These are phyloP conservation scores for Tetrao urogallus DNA, from an alignment of 2,113 vertebrate species.

Conservation along the genomic window DNA sequence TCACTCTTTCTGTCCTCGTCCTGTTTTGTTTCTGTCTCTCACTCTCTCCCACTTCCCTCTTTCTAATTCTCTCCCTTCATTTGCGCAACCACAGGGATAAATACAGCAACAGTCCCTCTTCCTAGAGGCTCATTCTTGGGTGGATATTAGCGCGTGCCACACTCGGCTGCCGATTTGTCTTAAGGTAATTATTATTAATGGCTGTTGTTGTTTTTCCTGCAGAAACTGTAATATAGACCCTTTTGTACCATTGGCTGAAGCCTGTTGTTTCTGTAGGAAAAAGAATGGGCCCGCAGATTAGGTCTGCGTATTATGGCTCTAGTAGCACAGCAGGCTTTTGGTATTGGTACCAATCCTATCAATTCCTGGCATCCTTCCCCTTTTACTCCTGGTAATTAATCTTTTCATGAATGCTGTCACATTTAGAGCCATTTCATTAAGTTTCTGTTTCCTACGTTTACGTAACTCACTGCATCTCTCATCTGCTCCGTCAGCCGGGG, in stretches of 20 bases:
- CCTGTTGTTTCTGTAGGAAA: slow-evolving; percentile 81
- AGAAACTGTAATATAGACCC: slow-evolving; percentile 76
- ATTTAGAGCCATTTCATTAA: slow-evolving; percentile 81
- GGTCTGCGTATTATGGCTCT: slow-evolving; percentile 79
- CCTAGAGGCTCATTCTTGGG: slow-evolving; percentile 34
- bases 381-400: slow-evolving; percentile 87
- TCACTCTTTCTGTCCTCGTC: not conserved
- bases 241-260: slow-evolving; percentile 77
- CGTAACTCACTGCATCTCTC: slow-evolving; percentile 24
- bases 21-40: not conserved
- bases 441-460: slow-evolving; percentile 68
- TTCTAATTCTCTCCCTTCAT: not conserved
- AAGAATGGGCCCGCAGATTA: slow-evolving; percentile 83
- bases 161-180: slow-evolving; percentile 51
- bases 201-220: slow-evolving; percentile 74
- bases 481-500: slow-evolving; percentile 36
- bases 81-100: not conserved
- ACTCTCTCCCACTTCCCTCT: slow-evolving; percentile 3
- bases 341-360: slow-evolving; percentile 83
- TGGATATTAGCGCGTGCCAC: slow-evolving; percentile 60
- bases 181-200: slow-evolving; percentile 77
- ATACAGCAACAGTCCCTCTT: slow-evolving; percentile 33
- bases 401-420: slow-evolving; percentile 84
- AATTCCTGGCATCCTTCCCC: slow-evolving; percentile 82
- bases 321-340: slow-evolving; percentile 80